These are phyloP conservation scores for Bos indicus DNA, from an alignment of 2,113 vertebrate genomes.

Conservation along the genomic window DNA sequence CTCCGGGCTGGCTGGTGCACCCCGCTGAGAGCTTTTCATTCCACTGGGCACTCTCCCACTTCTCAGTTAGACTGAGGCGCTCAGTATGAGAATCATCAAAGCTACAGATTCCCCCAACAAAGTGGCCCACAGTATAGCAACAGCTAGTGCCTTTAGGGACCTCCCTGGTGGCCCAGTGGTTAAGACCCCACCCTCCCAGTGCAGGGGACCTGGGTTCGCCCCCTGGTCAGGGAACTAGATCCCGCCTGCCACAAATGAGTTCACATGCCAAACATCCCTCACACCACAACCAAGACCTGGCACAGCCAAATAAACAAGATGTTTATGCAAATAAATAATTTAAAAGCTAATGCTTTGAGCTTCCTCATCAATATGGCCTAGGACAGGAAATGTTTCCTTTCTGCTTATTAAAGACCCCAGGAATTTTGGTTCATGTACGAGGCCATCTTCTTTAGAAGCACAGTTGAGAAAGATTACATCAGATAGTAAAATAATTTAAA, in stretches of 20 bases:
- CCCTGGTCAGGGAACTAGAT: neutral
- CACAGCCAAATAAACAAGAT: neutral
- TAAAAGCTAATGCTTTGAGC: neutral
- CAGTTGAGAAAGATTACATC: neutral
- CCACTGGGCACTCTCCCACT: neutral
- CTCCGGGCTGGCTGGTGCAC: neutral
- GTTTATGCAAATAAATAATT: neutral
- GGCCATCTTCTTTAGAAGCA: neutral
- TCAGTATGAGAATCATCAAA: neutral
- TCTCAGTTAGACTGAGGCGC: neutral
- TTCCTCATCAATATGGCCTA: neutral
- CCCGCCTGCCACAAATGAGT: neutral
- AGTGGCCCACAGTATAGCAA: neutral
- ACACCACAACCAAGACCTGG: neutral
- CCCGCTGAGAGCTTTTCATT: neutral
- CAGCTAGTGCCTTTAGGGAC: neutral
- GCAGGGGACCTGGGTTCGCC: neutral
- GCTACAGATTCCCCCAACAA: neutral
- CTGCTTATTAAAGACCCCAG: neutral
- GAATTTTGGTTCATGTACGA: neutral
- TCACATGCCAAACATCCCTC: neutral
- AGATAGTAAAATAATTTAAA: constrained; percentile 33
- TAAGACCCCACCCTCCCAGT: neutral
- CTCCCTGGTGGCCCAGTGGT: neutral
- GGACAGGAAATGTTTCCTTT: neutral